Base-by-base conservation (phyloP, 2,888 invertebrate species). In the Ichneumoninae sp. region DNA sequence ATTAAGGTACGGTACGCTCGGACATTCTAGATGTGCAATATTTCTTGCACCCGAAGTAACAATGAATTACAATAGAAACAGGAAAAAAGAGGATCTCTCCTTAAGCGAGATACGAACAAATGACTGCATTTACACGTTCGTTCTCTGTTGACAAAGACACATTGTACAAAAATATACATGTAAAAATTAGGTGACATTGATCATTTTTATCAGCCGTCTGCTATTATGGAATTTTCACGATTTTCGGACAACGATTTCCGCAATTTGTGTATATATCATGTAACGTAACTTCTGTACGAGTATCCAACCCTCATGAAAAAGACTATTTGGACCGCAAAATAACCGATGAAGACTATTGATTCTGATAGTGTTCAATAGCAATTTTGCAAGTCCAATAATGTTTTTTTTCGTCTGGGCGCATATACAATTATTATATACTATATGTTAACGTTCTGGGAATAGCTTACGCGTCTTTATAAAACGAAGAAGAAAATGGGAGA, bases 21-120 rank as follows among this genome's bases (percentile, higher is more conserved):
- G 50, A 78, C 65, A 65, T 78, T 80, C 54, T 77, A 57, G 33
- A 65, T 68, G 80, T 80, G 80, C 77, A 77, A 84, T 78, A 54
- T 57, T 40, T 65, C 33, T 81, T 75, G 81, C 70, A 84, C 72
- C 54, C n/a, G 13, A 71, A 65, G 22, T 22, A 74, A 77, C 68
- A 19, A 47, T 69, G 6, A 75, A 75, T 62, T 30, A 19, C 52
- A 40, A 69, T 10, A 33, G 3, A 50, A 22, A 33, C n/a, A 44
- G 22, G 50, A 19, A 22, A 16, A n/a, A 33, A 75, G 2, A 22
- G 13, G 1, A 16, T 54, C n/a, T 7, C 13, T 33, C 19, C 5
- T 74, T 19, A 8, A 36, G 3, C n/a, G 22, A 33, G 36, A 75
- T 22, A 19, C 22, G 5, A 66, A 36, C 10, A 3, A 40, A 40